These are phyloP conservation scores for Eucera pruinosa DNA, from an alignment of 2,888 invertebrate species.

Conservation along the genomic window DNA sequence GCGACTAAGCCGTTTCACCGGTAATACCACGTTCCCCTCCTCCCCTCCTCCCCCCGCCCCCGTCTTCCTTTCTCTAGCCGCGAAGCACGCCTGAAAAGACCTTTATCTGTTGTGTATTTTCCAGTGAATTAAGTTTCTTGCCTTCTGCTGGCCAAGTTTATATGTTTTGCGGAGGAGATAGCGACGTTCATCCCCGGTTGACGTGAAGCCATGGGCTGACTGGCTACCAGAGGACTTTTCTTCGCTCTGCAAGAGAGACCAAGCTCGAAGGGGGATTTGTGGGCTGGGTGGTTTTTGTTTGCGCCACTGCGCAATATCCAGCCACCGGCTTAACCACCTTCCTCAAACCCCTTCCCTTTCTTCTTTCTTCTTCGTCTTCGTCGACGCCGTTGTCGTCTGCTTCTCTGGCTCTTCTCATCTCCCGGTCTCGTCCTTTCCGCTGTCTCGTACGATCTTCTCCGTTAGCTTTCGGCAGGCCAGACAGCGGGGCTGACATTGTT, in stretches of 20 bases:
- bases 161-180: constrained; percentile 78
- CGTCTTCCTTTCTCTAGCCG: constrained; percentile 1
- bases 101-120: constrained; percentile 79
- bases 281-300: constrained; percentile 76
- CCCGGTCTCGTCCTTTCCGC: constrained; percentile 1
- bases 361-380: constrained; percentile 17
- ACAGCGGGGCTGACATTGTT: constrained; percentile 57
- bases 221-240: constrained; percentile 51
- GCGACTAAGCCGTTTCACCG: constrained; percentile 24
- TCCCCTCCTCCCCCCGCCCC: constrained; percentile 2
- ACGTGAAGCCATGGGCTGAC: constrained; percentile 51
- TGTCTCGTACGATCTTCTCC: constrained; percentile 24
- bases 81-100: constrained; percentile 62
- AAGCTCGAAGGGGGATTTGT: constrained; percentile 42
- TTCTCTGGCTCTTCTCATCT: constrained; percentile 36
- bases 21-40: constrained; percentile 16
- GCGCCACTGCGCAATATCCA: constrained; percentile 75
- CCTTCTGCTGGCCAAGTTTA: constrained; percentile 78
- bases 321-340: constrained; percentile 67
- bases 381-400: constrained; percentile 22
- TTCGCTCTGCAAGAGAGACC: constrained; percentile 19
- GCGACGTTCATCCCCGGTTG: constrained; percentile 66
- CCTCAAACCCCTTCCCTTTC: constrained; percentile 20
- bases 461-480: constrained; percentile 47
- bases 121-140: constrained; percentile 80